Evolutionary conservation across 2,888 invertebrate species (phyloP), one percentile per base, ranked within the genome.

Genomic region (Gibbula magus): DNA sequence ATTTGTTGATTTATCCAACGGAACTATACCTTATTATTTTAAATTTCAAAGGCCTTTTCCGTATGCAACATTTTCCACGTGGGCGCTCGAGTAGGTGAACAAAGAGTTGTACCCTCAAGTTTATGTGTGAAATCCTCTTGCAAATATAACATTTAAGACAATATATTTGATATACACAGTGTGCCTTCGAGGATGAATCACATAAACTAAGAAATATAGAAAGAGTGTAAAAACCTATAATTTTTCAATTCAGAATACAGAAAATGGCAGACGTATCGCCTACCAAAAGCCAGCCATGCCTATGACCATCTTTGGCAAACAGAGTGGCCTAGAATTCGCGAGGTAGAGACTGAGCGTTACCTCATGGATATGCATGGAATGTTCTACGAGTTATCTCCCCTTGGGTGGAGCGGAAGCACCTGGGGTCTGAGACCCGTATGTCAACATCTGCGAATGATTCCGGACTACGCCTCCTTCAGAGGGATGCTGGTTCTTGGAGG

Each of bases 301-400:
- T 85, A 80, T 73, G 85, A 85, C 54, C 84, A 85, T 39, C 80
- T 83, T 16, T 83, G 84, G 84, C 85, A 85, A 78, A 84, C 85
- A 35, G 85, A 84, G 45, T 85, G 84, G 85, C 85, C 85, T 0
- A 74, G 84, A 52, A 83, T 85, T 25, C 74, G 84, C 22, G 84
- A 85, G 51, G 85, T 84, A 32, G 85, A 85, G 61, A 84, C 85
- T 4, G 85, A 84, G 73, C 80, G 85, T 22, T 85, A 85, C 75
- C 80, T 84, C 35, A 83, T 84, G 84, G 85, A 85, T 76, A 82
- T 82, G 79, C 85, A 85, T 66, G 85, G 85, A 25, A 70, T 83
- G 54, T 84, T 85, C 53, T 85, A 85, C 52, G 85, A 85, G 76
- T 75, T 85, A 75, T 85, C 84, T 39, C 85, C 85, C 29, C 78